phyloP scores from a whole-genome alignment of 2,888 invertebrate genomes.

The Apamea monoglypha region DNA sequence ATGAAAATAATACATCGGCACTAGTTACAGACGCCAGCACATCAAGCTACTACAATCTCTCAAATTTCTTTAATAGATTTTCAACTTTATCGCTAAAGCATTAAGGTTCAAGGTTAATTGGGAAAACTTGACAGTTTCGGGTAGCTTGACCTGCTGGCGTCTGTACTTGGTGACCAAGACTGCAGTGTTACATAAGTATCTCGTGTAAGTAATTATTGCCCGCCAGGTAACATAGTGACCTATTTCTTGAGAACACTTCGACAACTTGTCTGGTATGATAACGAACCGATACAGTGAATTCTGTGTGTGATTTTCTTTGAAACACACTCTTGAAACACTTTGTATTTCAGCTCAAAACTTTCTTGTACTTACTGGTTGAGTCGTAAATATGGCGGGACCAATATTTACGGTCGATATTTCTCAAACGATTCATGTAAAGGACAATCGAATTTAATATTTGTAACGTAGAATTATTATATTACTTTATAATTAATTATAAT shows the following conservation, averaged over 20 bases:
- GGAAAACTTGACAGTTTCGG: too few species aligned
- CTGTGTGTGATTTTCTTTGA: neutral
- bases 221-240: constrained; percentile 28
- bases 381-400: neutral
- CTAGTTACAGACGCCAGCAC: too few species aligned
- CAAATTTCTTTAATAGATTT: too few species aligned
- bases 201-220: constrained; percentile 11
- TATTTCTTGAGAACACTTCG: constrained; percentile 12
- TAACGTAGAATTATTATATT: neutral
- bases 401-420: neutral
- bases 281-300: neutral
- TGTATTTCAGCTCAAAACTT: neutral
- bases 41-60: too few species aligned
- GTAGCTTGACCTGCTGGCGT: too few species aligned
- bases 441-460: too few species aligned
- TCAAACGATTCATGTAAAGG: too few species aligned
- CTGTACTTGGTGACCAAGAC: neutral
- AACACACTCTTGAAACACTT: neutral
- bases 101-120: too few species aligned
- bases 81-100: too few species aligned
- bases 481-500: neutral
- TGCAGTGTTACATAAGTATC: constrained; percentile 14
- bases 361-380: neutral
- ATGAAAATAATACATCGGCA: neutral
- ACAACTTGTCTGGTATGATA: constrained; percentile 1